phyloP scores from a whole-genome alignment of 2,113 vertebrate genomes.

The Smithornis capensis region DNA sequence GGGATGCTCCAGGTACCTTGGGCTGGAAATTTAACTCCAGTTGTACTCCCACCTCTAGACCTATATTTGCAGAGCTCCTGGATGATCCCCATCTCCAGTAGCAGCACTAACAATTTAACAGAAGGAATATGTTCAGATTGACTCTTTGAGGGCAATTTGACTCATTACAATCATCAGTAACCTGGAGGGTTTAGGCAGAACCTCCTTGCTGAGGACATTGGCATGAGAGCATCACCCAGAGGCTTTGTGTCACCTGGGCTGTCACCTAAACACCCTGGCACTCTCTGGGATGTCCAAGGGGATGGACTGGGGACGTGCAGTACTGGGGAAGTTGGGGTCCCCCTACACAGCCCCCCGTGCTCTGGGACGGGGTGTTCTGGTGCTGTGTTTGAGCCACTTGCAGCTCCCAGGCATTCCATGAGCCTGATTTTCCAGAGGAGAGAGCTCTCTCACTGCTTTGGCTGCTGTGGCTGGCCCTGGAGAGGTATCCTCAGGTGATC shows the following conservation, averaged over 20 bases:
- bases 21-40: not conserved
- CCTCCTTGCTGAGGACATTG: not conserved
- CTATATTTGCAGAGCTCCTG: rapidly evolving
- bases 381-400: not conserved
- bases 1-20: not conserved
- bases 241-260: not conserved
- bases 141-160: not conserved
- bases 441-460: not conserved
- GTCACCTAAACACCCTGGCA: not conserved
- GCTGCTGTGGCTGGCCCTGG: not conserved
- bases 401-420: not conserved
- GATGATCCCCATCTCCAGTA: not conserved
- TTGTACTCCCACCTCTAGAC: not conserved
- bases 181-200: not conserved
- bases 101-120: not conserved
- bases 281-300: rapidly evolving
- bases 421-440: not conserved
- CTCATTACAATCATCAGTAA: rapidly evolving
- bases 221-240: not conserved
- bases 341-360: not conserved
- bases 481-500: slow-evolving; percentile 19
- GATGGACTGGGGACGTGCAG: not conserved
- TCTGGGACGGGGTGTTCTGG: not conserved
- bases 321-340: not conserved
- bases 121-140: rapidly evolving